A percentile compares a stretch with the other conserved stretches of the same genome.
These are phyloP conservation scores for Leptinotarsa juncta DNA, from an alignment of 2,888 invertebrate genomes.

Conservation along the genomic window DNA sequence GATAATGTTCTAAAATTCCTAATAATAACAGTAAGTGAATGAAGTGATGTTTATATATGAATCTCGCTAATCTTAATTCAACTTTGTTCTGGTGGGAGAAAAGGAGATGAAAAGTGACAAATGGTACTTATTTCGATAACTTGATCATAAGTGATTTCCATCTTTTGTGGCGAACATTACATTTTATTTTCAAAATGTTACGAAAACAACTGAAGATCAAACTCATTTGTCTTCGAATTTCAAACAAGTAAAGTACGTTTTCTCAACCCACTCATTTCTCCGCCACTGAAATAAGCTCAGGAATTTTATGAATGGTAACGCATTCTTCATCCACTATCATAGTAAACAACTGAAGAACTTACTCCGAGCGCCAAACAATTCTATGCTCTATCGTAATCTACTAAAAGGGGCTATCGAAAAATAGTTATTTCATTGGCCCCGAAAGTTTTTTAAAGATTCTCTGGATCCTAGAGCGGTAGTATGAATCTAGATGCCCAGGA, in stretches of 20 bases:
- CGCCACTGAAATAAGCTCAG: conserved; percentile 43
- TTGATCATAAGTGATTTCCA: too few species aligned
- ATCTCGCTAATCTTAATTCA: too few species aligned
- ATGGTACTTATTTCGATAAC: too few species aligned
- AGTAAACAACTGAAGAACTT: conserved; percentile 52
- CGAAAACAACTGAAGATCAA: background rate
- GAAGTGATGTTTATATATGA: too few species aligned
- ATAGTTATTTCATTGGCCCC: conserved; percentile 56
- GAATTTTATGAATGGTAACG: conserved; percentile 62
- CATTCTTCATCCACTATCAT: conserved; percentile 56
- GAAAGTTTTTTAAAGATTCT: conserved; percentile 60
- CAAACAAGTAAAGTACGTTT: background rate
- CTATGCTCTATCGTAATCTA: conserved; percentile 54
- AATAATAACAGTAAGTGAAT: too few species aligned
- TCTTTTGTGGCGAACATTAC: too few species aligned
- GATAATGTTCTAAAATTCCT: too few species aligned
- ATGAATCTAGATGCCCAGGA: conserved; percentile 57
- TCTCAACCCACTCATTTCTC: conserved; percentile 7
- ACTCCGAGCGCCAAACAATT: conserved; percentile 40
- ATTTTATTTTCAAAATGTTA: background rate
- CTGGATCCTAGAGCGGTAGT: conserved; percentile 59
- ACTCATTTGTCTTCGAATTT: too few species aligned
- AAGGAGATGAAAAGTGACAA: too few species aligned
- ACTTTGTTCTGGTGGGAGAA: too few species aligned
- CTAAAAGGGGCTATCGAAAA: conserved; percentile 50